These are phyloP conservation scores for Delia radicum DNA, from an alignment of 1,140 invertebrate genomes.

Conservation along the genomic window DNA sequence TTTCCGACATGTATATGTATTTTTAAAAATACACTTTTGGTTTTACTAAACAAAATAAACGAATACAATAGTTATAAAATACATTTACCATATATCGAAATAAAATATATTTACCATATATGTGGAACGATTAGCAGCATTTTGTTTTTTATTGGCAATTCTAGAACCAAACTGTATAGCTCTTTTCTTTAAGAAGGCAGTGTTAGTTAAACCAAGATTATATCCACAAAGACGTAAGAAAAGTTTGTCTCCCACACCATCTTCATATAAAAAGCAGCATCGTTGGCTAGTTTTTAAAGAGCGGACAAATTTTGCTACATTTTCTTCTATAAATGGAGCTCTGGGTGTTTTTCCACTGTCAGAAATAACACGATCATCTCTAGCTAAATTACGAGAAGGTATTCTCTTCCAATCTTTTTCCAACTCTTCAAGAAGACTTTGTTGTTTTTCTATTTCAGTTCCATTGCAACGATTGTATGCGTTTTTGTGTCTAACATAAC, in stretches of 20 bases:
- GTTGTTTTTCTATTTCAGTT: slow-evolving; percentile 59
- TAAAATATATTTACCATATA: slow-evolving; percentile 15
- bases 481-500: slow-evolving; percentile 86
- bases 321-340: slow-evolving; percentile 94
- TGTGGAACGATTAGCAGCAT: slow-evolving; percentile 73
- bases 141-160: slow-evolving; percentile 91
- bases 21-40: too few relatives aligned
- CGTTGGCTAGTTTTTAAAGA: slow-evolving; percentile 73
- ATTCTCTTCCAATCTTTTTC: slow-evolving; percentile 80
- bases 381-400: slow-evolving; percentile 86
- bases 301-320: slow-evolving; percentile 74
- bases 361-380: slow-evolving; percentile 86
- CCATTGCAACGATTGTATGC: slow-evolving; percentile 64
- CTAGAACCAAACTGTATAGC: slow-evolving; percentile 98
- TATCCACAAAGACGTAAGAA: slow-evolving; percentile 79
- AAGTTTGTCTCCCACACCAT: slow-evolving; percentile 92
- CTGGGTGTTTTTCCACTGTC: slow-evolving; percentile 78
- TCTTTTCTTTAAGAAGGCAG: slow-evolving; percentile 78
- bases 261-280: slow-evolving; percentile 66
- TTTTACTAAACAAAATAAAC: too few relatives aligned
- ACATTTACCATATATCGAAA: too few relatives aligned
- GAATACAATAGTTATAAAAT: too few relatives aligned
- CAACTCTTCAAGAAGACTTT: slow-evolving; percentile 68
- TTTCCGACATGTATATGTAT: too few relatives aligned
- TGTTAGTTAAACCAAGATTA: slow-evolving; percentile 67